A percentile compares a stretch with the other conserved stretches of the same genome.
phyloP scores from a whole-genome alignment of 2,888 invertebrate species.

The Pseudoips prasinana region DNA sequence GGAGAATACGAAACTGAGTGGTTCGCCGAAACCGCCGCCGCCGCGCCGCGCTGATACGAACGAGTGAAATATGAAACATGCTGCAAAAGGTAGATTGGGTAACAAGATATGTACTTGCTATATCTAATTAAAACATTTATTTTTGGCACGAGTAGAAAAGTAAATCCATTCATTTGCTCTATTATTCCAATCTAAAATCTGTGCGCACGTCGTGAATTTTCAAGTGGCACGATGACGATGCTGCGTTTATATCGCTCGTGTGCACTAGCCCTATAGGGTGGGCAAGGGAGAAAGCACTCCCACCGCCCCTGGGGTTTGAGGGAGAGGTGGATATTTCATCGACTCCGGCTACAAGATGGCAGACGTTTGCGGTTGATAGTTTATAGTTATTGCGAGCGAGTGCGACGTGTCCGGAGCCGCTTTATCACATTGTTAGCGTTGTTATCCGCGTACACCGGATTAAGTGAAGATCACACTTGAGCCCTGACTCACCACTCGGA shows the following conservation, averaged over 20 bases:
- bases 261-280: conserved; percentile 43
- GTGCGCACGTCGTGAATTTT: conserved; percentile 31
- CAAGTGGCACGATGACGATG: conserved; percentile 20
- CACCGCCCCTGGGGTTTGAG: conserved; percentile 47
- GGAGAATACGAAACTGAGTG: conserved; percentile 62
- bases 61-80: background rate
- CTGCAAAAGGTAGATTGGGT: no score
- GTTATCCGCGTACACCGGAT: conserved; percentile 75
- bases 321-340: conserved; percentile 72
- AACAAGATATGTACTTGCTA: conserved; percentile 5
- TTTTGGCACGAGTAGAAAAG: conserved; percentile 6
- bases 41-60: background rate
- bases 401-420: conserved; percentile 71
- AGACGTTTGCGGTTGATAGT: conserved; percentile 81
- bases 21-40: conserved; percentile 48
- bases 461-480: conserved; percentile 68
- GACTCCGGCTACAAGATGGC: conserved; percentile 76
- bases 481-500: conserved; percentile 44
- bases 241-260: conserved; percentile 46
- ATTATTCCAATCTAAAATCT: conserved; percentile 33
- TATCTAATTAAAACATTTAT: conserved; percentile 11
- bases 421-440: conserved; percentile 80
- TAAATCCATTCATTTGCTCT: conserved; percentile 19
- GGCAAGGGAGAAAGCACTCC: conserved; percentile 48
- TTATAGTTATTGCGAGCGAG: conserved; percentile 80